Percentiles rank a stretch among this genome's conserved stretches.
Evolutionary conservation across 2,113 vertebrate genomes (phyloP).

Genomic region (Setophaga kirtlandii): DNA sequence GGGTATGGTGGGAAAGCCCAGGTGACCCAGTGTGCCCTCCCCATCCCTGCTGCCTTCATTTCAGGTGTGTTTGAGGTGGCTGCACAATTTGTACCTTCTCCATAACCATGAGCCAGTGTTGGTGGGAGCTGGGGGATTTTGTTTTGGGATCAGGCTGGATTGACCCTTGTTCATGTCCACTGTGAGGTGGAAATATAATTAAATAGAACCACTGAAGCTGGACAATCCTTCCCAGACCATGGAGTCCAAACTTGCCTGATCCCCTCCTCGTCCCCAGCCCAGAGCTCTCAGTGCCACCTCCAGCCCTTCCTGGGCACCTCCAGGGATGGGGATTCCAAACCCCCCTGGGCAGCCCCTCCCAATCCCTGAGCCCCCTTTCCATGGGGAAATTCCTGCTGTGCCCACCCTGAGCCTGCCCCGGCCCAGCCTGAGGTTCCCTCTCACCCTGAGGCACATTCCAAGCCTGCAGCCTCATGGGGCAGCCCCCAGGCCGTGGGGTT

Average conservation of each 20-base stretch:
- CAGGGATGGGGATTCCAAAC: not conserved
- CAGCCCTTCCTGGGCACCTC: not conserved
- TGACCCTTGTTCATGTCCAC: rapidly evolving
- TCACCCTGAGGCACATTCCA: rapidly evolving
- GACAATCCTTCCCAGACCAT: not conserved
- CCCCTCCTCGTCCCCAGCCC: not conserved
- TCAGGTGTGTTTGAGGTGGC: not conserved
- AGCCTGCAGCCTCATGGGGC: not conserved
- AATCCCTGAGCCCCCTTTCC: not conserved
- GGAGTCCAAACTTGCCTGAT: rapidly evolving
- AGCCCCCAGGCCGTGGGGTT: not conserved
- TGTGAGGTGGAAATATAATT: not conserved
- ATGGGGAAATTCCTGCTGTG: not conserved
- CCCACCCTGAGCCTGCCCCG: not conserved
- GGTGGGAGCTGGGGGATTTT: not conserved
- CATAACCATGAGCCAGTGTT: rapidly evolving
- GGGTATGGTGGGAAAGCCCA: rapidly evolving
- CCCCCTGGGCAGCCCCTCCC: not conserved
- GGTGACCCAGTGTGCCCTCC: not conserved
- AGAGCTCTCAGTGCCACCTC: not conserved
- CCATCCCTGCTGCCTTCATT: not conserved
- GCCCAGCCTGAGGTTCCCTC: not conserved
- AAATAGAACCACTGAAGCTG: not conserved
- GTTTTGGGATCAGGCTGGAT: not conserved
- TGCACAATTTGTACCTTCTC: not conserved